Percentiles rank a stretch among this genome's conserved stretches.
Evolutionary conservation across 2,797 vertebrate genomes (phyloP).

Genomic region (Coilia nasus): DNA sequence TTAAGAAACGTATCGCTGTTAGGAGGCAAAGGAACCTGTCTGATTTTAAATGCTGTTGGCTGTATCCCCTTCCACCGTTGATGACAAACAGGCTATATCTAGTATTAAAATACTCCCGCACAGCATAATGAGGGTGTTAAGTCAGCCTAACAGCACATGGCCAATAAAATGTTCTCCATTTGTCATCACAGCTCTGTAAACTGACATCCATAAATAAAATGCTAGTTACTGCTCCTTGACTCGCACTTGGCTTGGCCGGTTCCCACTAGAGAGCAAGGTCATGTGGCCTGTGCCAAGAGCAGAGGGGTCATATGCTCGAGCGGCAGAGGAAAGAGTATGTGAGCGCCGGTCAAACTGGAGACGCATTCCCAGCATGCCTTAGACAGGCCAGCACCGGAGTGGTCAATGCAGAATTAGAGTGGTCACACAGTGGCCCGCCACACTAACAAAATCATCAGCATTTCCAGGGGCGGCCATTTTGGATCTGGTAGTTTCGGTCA

Average conservation of each 20-base stretch:
- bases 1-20: not conserved
- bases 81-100: not conserved
- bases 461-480: slow-evolving; percentile 1
- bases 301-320: slow-evolving; percentile 51
- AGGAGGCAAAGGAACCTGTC: not conserved
- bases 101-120: not conserved
- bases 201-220: slow-evolving; percentile 60
- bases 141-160: not conserved
- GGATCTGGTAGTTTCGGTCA: not conserved
- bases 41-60: not conserved
- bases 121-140: not conserved
- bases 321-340: slow-evolving; percentile 18
- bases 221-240: slow-evolving; percentile 56
- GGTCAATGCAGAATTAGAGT: slow-evolving; percentile 52
- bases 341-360: slow-evolving; percentile 36
- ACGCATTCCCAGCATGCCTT: slow-evolving; percentile 62
- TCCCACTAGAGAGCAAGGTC: slow-evolving; percentile 68
- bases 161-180: not conserved
- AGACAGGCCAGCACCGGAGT: slow-evolving; percentile 61
- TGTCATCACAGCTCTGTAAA: slow-evolving; percentile 25
- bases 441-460: slow-evolving; percentile 14
- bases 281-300: slow-evolving; percentile 64
- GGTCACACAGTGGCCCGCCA: not conserved
- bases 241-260: slow-evolving; percentile 49
- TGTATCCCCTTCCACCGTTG: not conserved